These are phyloP conservation scores for Leucoraja erinaceus DNA, from an alignment of 2,113 vertebrate species.

Conservation along the genomic window DNA sequence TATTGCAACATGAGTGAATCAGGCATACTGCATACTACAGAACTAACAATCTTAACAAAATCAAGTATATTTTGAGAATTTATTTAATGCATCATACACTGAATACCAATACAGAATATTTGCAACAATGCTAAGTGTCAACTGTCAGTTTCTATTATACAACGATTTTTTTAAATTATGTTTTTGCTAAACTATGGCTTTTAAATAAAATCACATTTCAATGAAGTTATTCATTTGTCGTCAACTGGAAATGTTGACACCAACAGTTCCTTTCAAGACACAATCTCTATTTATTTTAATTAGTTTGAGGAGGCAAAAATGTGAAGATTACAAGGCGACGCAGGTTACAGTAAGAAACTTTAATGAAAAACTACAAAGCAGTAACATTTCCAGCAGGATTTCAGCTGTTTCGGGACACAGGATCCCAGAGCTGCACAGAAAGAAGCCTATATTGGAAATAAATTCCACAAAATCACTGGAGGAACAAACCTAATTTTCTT, in stretches of 20 bases:
- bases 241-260: not conserved
- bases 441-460: not conserved
- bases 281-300: not conserved
- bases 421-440: too few relatives aligned
- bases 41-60: not conserved
- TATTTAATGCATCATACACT: not conserved
- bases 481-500: not conserved
- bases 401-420: not conserved
- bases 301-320: not conserved
- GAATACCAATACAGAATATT: not conserved
- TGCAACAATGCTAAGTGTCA: not conserved
- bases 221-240: not conserved
- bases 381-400: not conserved
- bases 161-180: not conserved
- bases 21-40: not conserved
- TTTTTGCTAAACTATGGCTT: not conserved
- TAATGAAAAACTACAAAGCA: not conserved
- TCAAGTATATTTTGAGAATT: not conserved
- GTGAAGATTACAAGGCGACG: not conserved
- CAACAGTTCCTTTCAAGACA: not conserved
- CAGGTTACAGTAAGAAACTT: not conserved
- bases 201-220: conserved; percentile 15
- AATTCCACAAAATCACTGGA: not conserved
- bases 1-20: not conserved
- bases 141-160: not conserved